Base-by-base conservation (phyloP, 2,113 vertebrate genomes). In the Phocoena sinus region DNA sequence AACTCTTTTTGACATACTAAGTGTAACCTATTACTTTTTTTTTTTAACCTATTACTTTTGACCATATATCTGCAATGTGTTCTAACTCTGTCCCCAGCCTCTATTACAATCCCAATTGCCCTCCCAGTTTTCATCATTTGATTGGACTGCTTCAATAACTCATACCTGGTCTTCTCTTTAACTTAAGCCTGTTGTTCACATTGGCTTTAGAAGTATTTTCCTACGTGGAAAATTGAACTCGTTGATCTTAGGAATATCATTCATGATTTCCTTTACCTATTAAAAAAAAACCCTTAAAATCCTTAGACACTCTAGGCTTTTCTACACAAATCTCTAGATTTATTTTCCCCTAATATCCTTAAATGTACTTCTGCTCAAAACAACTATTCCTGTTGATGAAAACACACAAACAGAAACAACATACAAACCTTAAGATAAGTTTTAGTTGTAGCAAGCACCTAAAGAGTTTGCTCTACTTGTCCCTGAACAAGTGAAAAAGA, bases 191-290 rank as follows among this genome's bases (percentile, higher is more conserved):
- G 17, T 36, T 76, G 21, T 6, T 3, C 10, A n/a, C 14, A 20
- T 15, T 53, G 18, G 18, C 38, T 90, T 70, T 67, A 17, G 28
- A 86, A 8, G 20, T 71, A 41, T 50, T 85, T 68, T 87, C n/a
- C 23, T 14, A 88, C 91, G 21, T 25, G 8, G 33, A 47, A 79
- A 58, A 8, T 33, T 67, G 92, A 91, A 47, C 31, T 38, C 56
- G 1, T 31, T 92, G 17, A 76, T 65, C 68, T 86, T 92, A 91
- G 89, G 87, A 87, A 83, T 65, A 91, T 70, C 68, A 90, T 41
- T 67, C 73, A 25, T 77, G 9, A 71, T 65, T 86, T 89, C 12
- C 14, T 67, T 50, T 71, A 58, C 12, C 26, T 71, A 87, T 28
- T 53, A 53, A 80, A 74, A 36, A 36, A 44, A 76, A 85, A 62